Percentiles rank a stretch among this genome's conserved stretches.
Evolutionary conservation across 2,113 vertebrate genomes (phyloP).

Genomic region (Shinisaurus crocodilurus): DNA sequence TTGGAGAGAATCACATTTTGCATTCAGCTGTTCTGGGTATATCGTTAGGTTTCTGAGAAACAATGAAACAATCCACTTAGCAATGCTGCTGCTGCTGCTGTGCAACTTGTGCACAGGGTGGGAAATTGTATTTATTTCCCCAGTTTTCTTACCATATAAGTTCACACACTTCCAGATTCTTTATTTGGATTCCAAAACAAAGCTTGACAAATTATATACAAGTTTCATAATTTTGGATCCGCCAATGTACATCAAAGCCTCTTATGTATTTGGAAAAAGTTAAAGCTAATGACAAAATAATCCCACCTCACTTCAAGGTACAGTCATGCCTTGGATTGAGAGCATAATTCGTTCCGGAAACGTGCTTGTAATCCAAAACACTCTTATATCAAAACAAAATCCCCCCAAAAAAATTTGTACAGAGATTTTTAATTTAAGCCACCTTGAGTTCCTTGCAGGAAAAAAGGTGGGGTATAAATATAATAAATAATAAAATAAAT

Average conservation of each 20-base stretch:
- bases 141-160: background rate
- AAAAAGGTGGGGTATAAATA: no score
- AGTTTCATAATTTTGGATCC: slow-evolving; percentile 32
- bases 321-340: no score
- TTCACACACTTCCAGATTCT: slow-evolving; percentile 15
- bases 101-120: background rate
- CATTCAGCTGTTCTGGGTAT: background rate
- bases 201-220: slow-evolving; percentile 19
- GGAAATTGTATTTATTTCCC: background rate
- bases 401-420: no score
- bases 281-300: slow-evolving; percentile 31
- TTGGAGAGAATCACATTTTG: background rate
- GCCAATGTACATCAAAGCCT: slow-evolving; percentile 28
- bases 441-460: no score
- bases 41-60: background rate
- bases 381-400: no score
- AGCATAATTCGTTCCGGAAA: no score
- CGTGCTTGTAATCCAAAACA: no score
- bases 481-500: no score
- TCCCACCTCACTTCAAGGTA: background rate
- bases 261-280: background rate
- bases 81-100: background rate
- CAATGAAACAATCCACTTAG: background rate
- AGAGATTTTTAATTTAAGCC: no score
- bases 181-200: slow-evolving; percentile 45